These are phyloP conservation scores for Nettapus auritus DNA, from an alignment of 2,113 vertebrate genomes.

Conservation along the genomic window DNA sequence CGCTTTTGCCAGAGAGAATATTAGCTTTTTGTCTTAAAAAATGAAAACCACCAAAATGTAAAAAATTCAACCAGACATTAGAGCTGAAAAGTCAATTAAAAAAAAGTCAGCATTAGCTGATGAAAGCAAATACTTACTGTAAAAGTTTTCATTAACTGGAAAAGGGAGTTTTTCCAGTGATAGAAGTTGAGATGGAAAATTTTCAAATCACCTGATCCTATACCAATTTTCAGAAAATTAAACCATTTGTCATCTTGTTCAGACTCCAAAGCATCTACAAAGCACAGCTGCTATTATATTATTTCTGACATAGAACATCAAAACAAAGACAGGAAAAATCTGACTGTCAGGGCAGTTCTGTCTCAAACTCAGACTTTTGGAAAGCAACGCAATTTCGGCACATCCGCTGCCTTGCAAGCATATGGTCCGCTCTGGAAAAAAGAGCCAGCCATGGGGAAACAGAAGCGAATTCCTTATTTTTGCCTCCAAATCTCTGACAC, in stretches of 20 bases:
- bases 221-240: neutral
- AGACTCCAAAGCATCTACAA: neutral
- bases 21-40: neutral
- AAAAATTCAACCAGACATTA: neutral
- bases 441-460: fast-evolving
- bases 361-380: neutral
- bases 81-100: neutral
- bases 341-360: neutral
- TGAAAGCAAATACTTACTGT: neutral
- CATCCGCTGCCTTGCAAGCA: neutral
- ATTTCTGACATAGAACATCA: neutral
- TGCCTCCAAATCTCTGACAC: neutral
- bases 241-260: neutral
- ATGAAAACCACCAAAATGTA: fast-evolving
- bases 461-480: neutral
- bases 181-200: neutral
- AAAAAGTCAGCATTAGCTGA: neutral
- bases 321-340: neutral
- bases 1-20: neutral
- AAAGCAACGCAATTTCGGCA: too few species aligned
- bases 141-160: neutral
- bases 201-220: neutral
- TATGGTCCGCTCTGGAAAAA: fast-evolving
- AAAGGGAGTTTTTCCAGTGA: neutral
- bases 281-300: neutral